Evolutionary conservation across 2,113 vertebrate species (phyloP).

Genomic region (Athene cunicularia): DNA sequence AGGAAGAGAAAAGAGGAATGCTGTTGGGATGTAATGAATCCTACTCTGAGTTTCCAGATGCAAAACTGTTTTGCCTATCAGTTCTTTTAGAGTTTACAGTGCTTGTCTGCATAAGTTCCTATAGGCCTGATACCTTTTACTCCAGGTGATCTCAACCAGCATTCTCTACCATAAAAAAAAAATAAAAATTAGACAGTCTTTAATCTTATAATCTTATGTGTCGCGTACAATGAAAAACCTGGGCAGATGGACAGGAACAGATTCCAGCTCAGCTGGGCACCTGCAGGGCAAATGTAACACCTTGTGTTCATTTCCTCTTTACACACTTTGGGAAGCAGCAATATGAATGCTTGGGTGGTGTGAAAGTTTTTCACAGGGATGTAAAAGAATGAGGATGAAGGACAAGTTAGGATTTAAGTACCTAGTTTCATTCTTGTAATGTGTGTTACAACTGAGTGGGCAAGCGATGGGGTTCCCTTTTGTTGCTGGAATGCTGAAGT

Average conservation of each 20-base stretch:
- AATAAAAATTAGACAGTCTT: neutral
- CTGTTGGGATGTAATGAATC: neutral
- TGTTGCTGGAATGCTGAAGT: neutral
- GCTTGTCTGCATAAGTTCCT: neutral
- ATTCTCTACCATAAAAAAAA: neutral
- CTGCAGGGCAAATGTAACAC: constrained; percentile 60
- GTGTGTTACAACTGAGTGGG: neutral
- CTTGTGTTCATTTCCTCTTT: constrained; percentile 24
- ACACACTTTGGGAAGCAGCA: neutral
- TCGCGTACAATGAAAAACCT: neutral
- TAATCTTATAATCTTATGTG: constrained; percentile 28
- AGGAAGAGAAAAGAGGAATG: neutral
- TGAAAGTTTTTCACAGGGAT: neutral
- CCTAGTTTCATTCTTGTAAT: neutral
- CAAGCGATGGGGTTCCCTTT: neutral
- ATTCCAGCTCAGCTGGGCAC: constrained; percentile 48
- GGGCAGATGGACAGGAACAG: constrained; percentile 38
- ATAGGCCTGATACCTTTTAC: neutral
- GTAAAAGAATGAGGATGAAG: neutral
- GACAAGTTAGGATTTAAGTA: neutral
- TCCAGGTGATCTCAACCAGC: neutral
- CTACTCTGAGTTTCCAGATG: neutral
- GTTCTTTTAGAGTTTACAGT: neutral
- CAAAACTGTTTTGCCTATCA: neutral
- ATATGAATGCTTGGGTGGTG: neutral